Percentiles rank a stretch among this genome's conserved stretches.
Evolutionary conservation across 2,888 invertebrate genomes (phyloP).

Genomic region (Subacronicta megacephala): DNA sequence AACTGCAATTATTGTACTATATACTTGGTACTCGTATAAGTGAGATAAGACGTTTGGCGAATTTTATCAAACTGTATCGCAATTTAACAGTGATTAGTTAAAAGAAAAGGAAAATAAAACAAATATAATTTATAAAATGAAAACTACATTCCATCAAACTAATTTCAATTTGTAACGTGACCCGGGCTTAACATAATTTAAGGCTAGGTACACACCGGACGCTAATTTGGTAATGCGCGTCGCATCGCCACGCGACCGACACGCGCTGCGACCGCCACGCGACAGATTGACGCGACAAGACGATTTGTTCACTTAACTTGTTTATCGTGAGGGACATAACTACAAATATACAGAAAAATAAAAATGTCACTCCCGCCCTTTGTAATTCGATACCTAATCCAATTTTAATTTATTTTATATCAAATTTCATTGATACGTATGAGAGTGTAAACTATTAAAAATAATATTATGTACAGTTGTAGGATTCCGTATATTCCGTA

Average conservation of each 20-base stretch:
- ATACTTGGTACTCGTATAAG: no score
- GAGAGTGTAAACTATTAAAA: background rate
- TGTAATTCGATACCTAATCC: slow-evolving; percentile 67
- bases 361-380: slow-evolving; percentile 66
- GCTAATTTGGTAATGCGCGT: slow-evolving; percentile 86
- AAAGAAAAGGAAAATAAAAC: background rate
- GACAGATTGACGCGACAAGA: slow-evolving; percentile 77
- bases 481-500: no score
- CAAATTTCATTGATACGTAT: background rate
- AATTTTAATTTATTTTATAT: slow-evolving; percentile 39
- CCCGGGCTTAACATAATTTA: slow-evolving; percentile 74
- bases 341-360: slow-evolving; percentile 74
- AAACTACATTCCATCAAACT: background rate
- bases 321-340: slow-evolving; percentile 76
- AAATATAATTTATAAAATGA: background rate
- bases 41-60: no score
- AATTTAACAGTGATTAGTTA: no score
- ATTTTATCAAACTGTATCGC: no score
- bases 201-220: slow-evolving; percentile 79
- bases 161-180: slow-evolving; percentile 70
- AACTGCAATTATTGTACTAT: no score
- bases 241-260: slow-evolving; percentile 73
- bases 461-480: no score
- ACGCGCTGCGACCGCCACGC: slow-evolving; percentile 77
- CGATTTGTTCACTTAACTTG: slow-evolving; percentile 87